A percentile compares a stretch with the other conserved stretches of the same genome.
Evolutionary conservation across 2,797 vertebrate genomes (phyloP).

Genomic region (Tiaroga cobitis): DNA sequence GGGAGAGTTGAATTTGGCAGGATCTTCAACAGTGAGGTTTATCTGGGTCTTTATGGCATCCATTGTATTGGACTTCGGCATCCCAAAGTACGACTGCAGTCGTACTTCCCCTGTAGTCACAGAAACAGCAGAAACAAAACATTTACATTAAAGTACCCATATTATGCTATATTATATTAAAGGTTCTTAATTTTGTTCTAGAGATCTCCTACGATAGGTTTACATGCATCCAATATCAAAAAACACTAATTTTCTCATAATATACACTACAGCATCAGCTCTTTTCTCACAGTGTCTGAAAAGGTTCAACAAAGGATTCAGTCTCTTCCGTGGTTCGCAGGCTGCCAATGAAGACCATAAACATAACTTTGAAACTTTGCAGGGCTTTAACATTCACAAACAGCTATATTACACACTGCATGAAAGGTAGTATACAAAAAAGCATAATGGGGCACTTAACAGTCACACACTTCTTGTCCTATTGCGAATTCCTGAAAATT

Average conservation of each 20-base stretch:
- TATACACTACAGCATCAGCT: not conserved
- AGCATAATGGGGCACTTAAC: not conserved
- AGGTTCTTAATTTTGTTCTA: not conserved
- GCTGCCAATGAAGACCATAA: too few species aligned
- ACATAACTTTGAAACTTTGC: not conserved
- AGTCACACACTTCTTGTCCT: not conserved
- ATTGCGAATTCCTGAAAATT: not conserved
- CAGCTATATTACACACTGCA: too few species aligned
- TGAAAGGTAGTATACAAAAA: not conserved
- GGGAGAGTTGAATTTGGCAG: conserved; percentile 81
- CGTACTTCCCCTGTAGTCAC: conserved; percentile 79
- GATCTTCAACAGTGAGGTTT: conserved; percentile 81
- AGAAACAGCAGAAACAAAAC: not conserved
- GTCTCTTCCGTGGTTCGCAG: too few species aligned
- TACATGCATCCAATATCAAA: not conserved
- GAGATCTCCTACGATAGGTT: not conserved
- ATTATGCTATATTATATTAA: not conserved
- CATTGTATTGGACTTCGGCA: conserved; percentile 90
- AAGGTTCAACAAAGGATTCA: not conserved
- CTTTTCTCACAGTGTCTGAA: not conserved
- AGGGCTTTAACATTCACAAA: too few species aligned
- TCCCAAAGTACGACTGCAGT: conserved; percentile 87
- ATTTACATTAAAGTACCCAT: not conserved
- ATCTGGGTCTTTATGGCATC: conserved; percentile 87
- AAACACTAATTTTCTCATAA: not conserved